Evolutionary conservation across 2,113 vertebrate genomes (phyloP).

Genomic region (Struthio camelus): DNA sequence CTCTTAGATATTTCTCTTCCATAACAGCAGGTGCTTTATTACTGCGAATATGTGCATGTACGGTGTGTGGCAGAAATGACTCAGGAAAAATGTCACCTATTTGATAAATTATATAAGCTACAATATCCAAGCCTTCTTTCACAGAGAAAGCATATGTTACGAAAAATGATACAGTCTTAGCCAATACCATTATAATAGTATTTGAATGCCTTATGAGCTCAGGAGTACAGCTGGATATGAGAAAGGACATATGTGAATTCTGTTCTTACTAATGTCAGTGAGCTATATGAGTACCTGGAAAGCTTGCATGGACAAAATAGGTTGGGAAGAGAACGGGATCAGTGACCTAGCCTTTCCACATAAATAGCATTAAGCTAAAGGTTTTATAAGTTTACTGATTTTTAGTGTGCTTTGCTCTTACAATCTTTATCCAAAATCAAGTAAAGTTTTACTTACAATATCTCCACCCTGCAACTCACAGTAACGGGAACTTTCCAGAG

Average conservation of each 20-base stretch:
- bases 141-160: not conserved
- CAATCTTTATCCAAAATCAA: not conserved
- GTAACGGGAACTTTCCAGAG: not conserved
- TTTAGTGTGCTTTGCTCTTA: not conserved
- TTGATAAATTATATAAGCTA: not conserved
- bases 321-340: not conserved
- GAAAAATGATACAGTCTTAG: not conserved
- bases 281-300: not conserved
- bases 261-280: not conserved
- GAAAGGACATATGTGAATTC: not conserved
- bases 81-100: not conserved
- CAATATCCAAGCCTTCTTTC: not conserved
- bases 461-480: not conserved
- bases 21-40: not conserved
- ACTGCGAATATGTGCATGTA: not conserved
- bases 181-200: not conserved
- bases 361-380: not conserved
- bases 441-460: not conserved
- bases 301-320: not conserved
- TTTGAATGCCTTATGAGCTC: not conserved
- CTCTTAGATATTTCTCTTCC: not conserved
- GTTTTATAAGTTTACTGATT: not conserved
- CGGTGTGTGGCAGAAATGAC: not conserved
- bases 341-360: not conserved
- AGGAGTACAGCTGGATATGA: not conserved